Conservation (phyloP, 1,140 invertebrate species). For the Macrobrachium nipponense region DNA sequence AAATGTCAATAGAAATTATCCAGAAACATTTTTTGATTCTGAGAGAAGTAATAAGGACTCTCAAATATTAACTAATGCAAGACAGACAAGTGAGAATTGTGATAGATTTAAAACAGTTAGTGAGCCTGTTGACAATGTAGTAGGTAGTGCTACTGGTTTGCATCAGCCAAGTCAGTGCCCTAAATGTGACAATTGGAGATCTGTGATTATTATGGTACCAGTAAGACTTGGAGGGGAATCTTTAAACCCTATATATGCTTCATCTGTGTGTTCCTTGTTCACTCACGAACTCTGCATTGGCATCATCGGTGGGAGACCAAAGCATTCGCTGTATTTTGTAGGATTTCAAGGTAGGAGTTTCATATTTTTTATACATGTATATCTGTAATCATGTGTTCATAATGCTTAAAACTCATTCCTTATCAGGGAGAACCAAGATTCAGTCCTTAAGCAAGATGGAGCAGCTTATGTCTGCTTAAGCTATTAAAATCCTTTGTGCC, state of each 20-base stretch:
- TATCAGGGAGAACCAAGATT: too few relatives aligned
- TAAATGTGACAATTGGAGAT: constrained; percentile 74
- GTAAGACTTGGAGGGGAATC: constrained; percentile 86
- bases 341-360: constrained; percentile 80
- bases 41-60: not conserved
- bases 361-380: too few relatives aligned
- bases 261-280: constrained; percentile 82
- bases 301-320: constrained; percentile 90
- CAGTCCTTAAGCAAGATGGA: too few relatives aligned
- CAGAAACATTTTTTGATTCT: not conserved
- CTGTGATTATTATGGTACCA: constrained; percentile 86
- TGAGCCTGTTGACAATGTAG: not conserved
- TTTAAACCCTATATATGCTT: constrained; percentile 85
- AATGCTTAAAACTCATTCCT: too few relatives aligned
- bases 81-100: not conserved
- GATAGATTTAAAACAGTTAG: not conserved
- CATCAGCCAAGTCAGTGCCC: not conserved
- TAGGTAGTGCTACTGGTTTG: not conserved
- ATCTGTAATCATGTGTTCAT: too few relatives aligned
- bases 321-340: constrained; percentile 92
- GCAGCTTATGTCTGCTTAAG: too few relatives aligned
- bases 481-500: too few relatives aligned
- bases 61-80: not conserved
- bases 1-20: not conserved
- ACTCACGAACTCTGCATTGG: constrained; percentile 86